phyloP scores from a whole-genome alignment of 2,113 vertebrate species.

The Podiceps cristatus region DNA sequence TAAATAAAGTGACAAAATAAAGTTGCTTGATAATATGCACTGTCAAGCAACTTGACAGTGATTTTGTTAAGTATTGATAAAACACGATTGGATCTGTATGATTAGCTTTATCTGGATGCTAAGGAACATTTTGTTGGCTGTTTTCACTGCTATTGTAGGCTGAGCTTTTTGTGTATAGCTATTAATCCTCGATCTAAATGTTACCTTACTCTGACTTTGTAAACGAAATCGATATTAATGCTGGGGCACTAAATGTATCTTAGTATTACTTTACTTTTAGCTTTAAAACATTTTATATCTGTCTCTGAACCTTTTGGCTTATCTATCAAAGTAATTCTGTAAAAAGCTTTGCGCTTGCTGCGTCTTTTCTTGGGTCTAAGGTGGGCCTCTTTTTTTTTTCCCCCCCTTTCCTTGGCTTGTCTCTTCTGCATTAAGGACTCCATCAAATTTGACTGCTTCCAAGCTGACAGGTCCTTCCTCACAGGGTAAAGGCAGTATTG shows the following conservation, averaged over 20 bases:
- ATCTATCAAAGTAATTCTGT: conserved; percentile 31
- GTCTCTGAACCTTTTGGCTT: conserved; percentile 36
- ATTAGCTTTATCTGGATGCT: not conserved
- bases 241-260: not conserved
- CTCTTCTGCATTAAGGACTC: conserved; percentile 75
- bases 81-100: not conserved
- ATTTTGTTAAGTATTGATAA: not conserved
- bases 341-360: conserved; percentile 44
- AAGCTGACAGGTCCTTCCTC: conserved; percentile 81
- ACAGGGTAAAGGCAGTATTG: conserved; percentile 82
- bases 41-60: not conserved
- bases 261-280: not conserved
- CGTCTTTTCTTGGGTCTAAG: conserved; percentile 49
- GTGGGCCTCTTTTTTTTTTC: conserved; percentile 58
- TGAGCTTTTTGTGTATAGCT: not conserved
- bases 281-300: not conserved
- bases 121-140: conserved; percentile 4
- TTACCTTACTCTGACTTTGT: not conserved
- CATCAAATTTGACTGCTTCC: conserved; percentile 80
- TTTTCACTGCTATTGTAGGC: not conserved
- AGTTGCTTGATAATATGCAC: not conserved
- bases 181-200: not conserved
- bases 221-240: not conserved
- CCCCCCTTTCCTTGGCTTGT: conserved; percentile 51
- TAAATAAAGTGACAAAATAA: not conserved